Percentiles rank a stretch among this genome's conserved stretches.
These are phyloP conservation scores for Pegoplata infirma DNA, from an alignment of 2,888 invertebrate genomes.

Conservation along the genomic window DNA sequence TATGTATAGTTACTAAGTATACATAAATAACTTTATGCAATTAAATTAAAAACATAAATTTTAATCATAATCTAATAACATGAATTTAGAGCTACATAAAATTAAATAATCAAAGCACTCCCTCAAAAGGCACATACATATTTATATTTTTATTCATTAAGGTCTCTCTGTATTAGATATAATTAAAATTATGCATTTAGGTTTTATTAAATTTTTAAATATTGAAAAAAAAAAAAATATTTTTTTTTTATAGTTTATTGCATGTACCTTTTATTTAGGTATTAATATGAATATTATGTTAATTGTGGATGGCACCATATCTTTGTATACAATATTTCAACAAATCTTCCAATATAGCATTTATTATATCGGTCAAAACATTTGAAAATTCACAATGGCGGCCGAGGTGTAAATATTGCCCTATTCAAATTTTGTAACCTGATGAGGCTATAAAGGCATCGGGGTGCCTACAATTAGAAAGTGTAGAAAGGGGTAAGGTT, in stretches of 20 bases:
- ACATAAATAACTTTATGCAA: not conserved
- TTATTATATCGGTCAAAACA: too few relatives aligned
- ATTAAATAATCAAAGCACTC: constrained; percentile 23
- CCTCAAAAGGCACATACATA: constrained; percentile 37
- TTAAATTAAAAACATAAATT: not conserved
- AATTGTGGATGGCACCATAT: constrained; percentile 46
- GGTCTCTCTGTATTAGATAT: constrained; percentile 38
- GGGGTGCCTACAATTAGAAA: too few relatives aligned
- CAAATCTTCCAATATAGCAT: too few relatives aligned
- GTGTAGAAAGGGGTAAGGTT: too few relatives aligned
- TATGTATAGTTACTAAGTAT: too few relatives aligned
- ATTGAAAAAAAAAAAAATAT: not conserved
- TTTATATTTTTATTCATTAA: too few relatives aligned
- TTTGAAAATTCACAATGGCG: too few relatives aligned
- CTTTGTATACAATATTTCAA: constrained; percentile 14
- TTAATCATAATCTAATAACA: not conserved
- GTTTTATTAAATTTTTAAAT: not conserved
- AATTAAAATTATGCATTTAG: not conserved
- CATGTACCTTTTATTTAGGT: not conserved
- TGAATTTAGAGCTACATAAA: not conserved
- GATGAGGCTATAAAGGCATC: too few relatives aligned
- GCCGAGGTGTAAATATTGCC: too few relatives aligned
- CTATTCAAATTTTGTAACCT: too few relatives aligned
- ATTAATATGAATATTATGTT: constrained; percentile 6
- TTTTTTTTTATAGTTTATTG: too few relatives aligned